Percentiles rank a stretch among this genome's conserved stretches.
Conservation (phyloP, 92 coral and sea anemone species). For the Porites lobata region DNA sequence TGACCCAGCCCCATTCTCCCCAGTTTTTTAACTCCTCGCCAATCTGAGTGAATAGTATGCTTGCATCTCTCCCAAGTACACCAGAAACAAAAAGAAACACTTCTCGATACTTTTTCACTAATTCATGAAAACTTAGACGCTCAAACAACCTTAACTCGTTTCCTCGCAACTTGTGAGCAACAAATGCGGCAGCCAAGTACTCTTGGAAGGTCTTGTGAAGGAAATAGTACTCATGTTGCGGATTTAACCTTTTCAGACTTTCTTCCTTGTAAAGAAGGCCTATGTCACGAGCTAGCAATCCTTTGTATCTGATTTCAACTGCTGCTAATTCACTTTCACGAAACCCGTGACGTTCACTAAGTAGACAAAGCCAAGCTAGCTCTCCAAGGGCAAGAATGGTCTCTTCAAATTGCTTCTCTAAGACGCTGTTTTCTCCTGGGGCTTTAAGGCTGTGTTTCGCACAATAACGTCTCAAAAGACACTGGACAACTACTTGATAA, state of each 20-base stretch:
- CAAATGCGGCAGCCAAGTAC: neutral
- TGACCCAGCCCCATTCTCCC: neutral
- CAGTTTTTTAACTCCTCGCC: neutral
- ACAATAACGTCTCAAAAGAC: no score
- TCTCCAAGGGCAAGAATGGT: slow-evolving; percentile 11
- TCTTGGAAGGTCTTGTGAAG: neutral
- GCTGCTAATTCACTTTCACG: no score
- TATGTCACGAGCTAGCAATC: no score
- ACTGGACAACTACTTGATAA: no score
- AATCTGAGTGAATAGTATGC: neutral
- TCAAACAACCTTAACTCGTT: neutral
- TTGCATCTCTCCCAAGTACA: neutral
- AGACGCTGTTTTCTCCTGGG: neutral
- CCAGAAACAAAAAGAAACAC: neutral
- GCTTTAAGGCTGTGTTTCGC: no score
- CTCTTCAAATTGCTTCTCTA: neutral
- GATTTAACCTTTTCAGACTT: no score
- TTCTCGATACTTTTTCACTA: no score
- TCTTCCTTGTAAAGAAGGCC: no score
- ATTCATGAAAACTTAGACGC: neutral
- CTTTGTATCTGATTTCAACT: no score
- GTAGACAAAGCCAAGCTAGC: slow-evolving; percentile 2
- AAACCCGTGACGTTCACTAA: no score
- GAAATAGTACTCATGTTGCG: no score
- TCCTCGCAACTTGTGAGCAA: neutral